Evolutionary conservation across 2,797 vertebrate genomes (phyloP).

Genomic region (Cryptoprocta ferox): DNA sequence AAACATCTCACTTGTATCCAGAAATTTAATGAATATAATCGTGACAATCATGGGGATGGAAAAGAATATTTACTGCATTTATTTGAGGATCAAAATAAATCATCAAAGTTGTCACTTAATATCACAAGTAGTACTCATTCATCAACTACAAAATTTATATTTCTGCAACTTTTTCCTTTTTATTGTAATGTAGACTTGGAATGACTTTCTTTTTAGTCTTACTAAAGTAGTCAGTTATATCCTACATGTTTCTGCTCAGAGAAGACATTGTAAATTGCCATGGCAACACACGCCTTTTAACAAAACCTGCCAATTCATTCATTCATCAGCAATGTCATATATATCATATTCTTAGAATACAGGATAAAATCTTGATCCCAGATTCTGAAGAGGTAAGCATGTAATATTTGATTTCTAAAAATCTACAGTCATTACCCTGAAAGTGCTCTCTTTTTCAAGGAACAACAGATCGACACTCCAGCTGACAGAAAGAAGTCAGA

Average conservation of each 20-base stretch:
- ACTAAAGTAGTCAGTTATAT: neutral
- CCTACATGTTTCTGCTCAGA: neutral
- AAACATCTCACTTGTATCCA: neutral
- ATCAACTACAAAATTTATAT: constrained; percentile 8
- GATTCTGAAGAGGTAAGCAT: neutral
- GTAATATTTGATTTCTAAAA: neutral
- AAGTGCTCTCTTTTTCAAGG: neutral
- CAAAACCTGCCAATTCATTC: neutral
- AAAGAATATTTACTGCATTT: neutral
- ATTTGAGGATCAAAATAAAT: constrained; percentile 4
- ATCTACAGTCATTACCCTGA: no score
- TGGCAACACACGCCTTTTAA: neutral
- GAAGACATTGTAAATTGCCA: constrained; percentile 26
- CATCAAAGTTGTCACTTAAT: neutral
- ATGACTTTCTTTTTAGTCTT: constrained; percentile 32
- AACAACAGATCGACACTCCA: neutral
- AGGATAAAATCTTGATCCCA: neutral
- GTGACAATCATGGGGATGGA: neutral
- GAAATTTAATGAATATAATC: neutral
- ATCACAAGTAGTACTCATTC: neutral
- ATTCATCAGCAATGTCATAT: neutral
- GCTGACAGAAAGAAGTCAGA: neutral
- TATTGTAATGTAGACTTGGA: neutral
- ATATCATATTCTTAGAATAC: neutral
- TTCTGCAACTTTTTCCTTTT: neutral